Evolutionary conservation across 2,888 invertebrate genomes (phyloP).

Genomic region (Resseliella maxima): DNA sequence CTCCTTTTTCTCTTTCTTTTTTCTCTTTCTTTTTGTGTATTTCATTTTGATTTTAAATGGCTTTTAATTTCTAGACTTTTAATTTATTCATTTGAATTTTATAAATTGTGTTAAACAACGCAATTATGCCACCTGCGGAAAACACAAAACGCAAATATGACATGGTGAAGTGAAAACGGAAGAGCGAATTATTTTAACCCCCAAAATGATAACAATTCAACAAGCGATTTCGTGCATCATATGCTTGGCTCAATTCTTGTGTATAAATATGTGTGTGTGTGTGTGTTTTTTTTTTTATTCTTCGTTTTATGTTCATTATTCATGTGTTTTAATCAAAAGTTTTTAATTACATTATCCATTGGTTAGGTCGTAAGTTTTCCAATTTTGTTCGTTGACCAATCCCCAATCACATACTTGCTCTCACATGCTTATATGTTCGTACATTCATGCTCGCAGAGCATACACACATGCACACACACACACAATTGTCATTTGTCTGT

Average conservation of each 20-base stretch:
- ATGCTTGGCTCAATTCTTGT: too few relatives aligned
- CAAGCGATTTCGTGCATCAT: background rate
- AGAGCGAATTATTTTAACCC: background rate
- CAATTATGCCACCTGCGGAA: background rate
- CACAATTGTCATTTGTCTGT: background rate
- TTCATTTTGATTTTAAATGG: background rate
- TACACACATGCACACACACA: background rate
- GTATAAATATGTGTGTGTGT: too few relatives aligned
- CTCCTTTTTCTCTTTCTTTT: too few relatives aligned
- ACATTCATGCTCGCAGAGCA: background rate
- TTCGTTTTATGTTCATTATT: background rate
- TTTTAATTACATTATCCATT: constrained; percentile 34
- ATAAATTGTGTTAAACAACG: constrained; percentile 2
- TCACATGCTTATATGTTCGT: background rate
- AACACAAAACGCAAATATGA: background rate
- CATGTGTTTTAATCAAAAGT: constrained; percentile 3
- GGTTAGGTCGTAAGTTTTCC: background rate
- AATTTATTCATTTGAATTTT: background rate
- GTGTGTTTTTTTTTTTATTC: background rate
- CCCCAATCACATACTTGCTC: too few relatives aligned
- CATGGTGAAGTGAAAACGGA: background rate
- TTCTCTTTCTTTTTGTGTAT: too few relatives aligned
- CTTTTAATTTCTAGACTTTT: background rate
- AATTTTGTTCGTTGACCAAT: background rate
- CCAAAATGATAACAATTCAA: background rate